phyloP scores from a whole-genome alignment of 1,140 invertebrate species.

The Trichonephila inaurata region DNA sequence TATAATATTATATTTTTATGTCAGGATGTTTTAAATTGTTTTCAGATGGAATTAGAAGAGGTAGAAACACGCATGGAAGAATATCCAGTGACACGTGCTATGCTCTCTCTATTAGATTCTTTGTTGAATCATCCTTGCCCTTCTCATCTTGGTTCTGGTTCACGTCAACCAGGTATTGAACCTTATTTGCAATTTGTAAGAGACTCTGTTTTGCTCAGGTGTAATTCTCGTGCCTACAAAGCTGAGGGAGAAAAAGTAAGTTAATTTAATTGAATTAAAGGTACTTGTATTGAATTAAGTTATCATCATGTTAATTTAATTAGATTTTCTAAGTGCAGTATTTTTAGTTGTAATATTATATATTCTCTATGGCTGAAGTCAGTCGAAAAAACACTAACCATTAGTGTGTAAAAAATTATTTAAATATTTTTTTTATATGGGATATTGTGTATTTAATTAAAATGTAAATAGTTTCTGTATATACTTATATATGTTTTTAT shows the following conservation, averaged over 20 bases:
- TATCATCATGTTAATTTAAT: no score
- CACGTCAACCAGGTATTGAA: slow-evolving; percentile 91
- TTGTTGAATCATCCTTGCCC: slow-evolving; percentile 87
- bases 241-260: slow-evolving; percentile 86
- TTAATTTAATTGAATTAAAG: not conserved
- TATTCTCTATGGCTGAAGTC: no score
- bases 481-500: no score
- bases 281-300: not conserved
- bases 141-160: slow-evolving; percentile 88
- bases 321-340: no score
- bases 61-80: slow-evolving; percentile 94
- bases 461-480: no score
- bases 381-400: no score
- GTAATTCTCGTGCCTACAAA: slow-evolving; percentile 89
- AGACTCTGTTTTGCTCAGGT: slow-evolving; percentile 89
- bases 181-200: slow-evolving; percentile 93
- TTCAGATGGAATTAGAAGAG: slow-evolving; percentile 85
- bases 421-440: no score
- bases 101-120: slow-evolving; percentile 88
- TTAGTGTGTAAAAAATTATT: no score
- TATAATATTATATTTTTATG: no score
- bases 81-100: slow-evolving; percentile 90
- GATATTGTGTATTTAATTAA: no score
- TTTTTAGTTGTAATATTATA: no score
- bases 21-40: slow-evolving; percentile 59